These are phyloP conservation scores for Erythrocebus patas DNA, from an alignment of 2,113 vertebrate genomes.

Conservation along the genomic window DNA sequence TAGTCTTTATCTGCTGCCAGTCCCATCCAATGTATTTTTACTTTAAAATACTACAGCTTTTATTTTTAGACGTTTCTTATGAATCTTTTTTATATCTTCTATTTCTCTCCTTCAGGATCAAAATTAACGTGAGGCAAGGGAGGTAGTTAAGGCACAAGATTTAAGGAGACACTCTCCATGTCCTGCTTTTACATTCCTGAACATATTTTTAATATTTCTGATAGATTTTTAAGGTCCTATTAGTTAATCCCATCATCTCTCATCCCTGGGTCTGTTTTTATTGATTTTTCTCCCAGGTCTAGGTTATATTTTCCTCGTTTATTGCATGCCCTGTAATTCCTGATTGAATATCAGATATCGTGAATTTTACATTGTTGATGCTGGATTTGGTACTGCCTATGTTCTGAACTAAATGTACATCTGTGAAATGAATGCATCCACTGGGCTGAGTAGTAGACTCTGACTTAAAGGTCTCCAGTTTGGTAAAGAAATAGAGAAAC, in stretches of 20 bases:
- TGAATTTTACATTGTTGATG: background rate
- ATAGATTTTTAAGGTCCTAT: background rate
- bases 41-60: background rate
- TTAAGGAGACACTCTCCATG: background rate
- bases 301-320: background rate
- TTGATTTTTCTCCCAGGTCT: background rate
- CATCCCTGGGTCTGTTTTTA: background rate
- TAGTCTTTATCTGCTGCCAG: background rate
- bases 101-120: background rate
- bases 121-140: background rate
- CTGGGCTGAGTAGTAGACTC: background rate
- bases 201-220: background rate
- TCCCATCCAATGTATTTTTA: background rate
- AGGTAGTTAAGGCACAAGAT: background rate
- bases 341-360: background rate
- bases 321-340: background rate
- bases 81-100: background rate
- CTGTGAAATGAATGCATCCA: background rate
- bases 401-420: background rate
- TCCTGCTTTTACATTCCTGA: background rate
- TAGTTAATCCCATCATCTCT: background rate
- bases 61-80: background rate
- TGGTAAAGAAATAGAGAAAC: background rate
- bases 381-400: background rate
- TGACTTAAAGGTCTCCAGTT: background rate